Percentiles rank a stretch among this genome's conserved stretches.
phyloP scores from a whole-genome alignment of 37 sponge, comb jelly and placozoan species.

The Agelas oroides region DNA sequence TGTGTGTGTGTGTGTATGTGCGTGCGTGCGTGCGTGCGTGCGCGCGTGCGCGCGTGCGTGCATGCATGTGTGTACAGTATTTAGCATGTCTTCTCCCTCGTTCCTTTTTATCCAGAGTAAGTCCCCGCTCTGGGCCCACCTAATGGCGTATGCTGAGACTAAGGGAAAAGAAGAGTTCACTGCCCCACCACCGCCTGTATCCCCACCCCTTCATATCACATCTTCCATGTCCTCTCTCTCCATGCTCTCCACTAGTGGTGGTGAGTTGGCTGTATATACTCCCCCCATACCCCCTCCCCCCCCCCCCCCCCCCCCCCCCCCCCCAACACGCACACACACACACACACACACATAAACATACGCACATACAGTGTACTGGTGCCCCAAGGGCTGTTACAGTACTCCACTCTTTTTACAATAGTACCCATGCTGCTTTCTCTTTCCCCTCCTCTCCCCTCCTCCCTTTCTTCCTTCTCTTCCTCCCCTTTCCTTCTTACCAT shows the following conservation, averaged over 20 bases:
- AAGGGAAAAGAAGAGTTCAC: constrained; percentile 43
- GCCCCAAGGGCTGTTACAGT: no score
- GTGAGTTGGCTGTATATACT: no score
- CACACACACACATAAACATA: neutral
- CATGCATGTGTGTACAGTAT: neutral
- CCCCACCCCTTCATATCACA: constrained; percentile 9
- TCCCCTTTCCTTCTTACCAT: neutral
- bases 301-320: no score
- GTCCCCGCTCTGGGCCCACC: constrained; percentile 80
- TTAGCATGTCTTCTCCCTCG: neutral
- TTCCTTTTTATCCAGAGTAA: constrained; percentile 58
- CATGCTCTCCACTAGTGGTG: constrained; percentile 9
- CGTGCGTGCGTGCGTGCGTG: constrained; percentile 3
- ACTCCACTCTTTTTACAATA: no score
- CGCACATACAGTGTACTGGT: no score
- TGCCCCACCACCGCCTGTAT: neutral
- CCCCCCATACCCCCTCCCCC: no score
- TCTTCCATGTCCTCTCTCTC: constrained; percentile 29
- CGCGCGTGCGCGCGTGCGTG: neutral
- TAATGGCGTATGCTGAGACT: constrained; percentile 76
- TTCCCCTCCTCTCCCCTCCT: neutral
- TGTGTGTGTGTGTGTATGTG: neutral
- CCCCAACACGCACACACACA: neutral
- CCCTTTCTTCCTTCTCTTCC: neutral
- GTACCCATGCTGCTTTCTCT: no score